Base-by-base conservation (phyloP, 1,140 invertebrate species). In the Halesus radiatus region DNA sequence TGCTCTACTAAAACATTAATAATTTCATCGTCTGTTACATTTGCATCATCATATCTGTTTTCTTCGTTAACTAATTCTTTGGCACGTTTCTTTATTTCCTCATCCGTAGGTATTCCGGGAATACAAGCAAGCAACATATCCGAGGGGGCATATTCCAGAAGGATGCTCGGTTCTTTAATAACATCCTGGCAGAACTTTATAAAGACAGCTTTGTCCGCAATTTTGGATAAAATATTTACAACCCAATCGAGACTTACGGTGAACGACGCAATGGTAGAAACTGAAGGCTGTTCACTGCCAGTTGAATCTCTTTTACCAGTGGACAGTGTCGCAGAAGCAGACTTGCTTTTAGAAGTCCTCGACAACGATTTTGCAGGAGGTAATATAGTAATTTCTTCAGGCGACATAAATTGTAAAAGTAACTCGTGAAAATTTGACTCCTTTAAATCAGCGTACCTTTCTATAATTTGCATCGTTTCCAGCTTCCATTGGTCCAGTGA, bases 1-100 rank as follows among this genome's bases (percentile, higher is more conserved):
- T 85, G 82, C 15, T 83, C 85, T 23, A 85, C 82, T 10, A 92
- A 84, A 84, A 88, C 86, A 62, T 86, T 85, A 80, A 87, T 85
- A 58, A 88, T 78, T 83, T 90, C 87, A 37, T 87, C 84, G 37
- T 77, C 56, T 10, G 84, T 86, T 18, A 86, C 84, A 80, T 85
- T 85, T 52, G 88, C 82, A 81, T 58, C 50, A 26, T 64, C 75
- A 56, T 54, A 68, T 52, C 20, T 56, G 23, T 70, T 70, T 15
- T 70, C 62, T 37, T 54, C 64, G 18, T 16, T 56, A 1, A 70
- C 10, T 10, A 68, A 16, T 53, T 54, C 50, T n/a, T 26, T 45
- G 5, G 58, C 58, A 22, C 32, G 60, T 18, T 23, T 18, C 50
- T 53, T 15, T 8, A 77, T 23, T 16, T 53, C 58, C 52, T 77